These are phyloP conservation scores for Mionectes olivaceus DNA, from an alignment of 2,797 vertebrate genomes.

Conservation along the genomic window DNA sequence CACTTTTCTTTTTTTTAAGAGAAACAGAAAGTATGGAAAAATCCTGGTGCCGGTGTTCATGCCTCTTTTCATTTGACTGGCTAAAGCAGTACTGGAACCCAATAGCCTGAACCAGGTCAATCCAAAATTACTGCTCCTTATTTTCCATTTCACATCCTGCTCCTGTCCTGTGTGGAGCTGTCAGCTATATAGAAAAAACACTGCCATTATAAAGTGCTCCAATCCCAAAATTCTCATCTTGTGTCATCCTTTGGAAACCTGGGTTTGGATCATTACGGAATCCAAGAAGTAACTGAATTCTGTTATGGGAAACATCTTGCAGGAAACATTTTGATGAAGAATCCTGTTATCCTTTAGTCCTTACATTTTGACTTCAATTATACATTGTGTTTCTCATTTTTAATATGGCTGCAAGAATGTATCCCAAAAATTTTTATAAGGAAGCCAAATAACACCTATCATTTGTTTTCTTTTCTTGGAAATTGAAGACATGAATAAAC, in stretches of 20 bases:
- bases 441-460: background rate
- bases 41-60: background rate
- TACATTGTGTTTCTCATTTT: background rate
- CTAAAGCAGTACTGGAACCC: background rate
- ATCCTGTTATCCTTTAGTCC: background rate
- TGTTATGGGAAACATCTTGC: background rate
- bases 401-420: background rate
- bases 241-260: background rate
- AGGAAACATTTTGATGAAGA: background rate
- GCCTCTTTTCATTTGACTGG: background rate
- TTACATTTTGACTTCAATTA: background rate
- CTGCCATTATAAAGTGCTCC: accelerated
- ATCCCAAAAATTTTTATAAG: background rate
- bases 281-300: background rate
- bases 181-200: background rate
- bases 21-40: background rate
- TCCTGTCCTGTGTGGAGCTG: background rate
- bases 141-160: background rate
- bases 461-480: background rate
- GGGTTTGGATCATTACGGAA: background rate
- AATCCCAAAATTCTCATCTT: background rate
- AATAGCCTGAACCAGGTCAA: background rate
- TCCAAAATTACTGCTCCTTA: background rate
- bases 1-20: background rate
- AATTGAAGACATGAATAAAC: background rate